Base-by-base conservation (phyloP, 2,888 invertebrate species). In the Buathra laborator region DNA sequence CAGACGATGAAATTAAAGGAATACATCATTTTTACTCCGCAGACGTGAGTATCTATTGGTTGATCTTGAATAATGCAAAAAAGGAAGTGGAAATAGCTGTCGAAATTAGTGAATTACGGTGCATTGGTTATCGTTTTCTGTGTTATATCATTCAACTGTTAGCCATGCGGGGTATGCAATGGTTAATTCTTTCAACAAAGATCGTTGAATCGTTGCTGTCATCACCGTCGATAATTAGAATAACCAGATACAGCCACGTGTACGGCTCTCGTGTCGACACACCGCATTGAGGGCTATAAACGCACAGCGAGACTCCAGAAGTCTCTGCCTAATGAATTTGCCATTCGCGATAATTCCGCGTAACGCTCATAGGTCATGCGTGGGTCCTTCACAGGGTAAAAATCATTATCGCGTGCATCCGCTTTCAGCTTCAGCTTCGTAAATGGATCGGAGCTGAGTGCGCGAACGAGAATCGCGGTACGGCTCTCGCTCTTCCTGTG, bases 321-420 rank as follows among this genome's bases (percentile, higher is more conserved):
- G 12, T 56, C 37, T 37, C 37, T 2, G 71, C 37, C 51, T 66
- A 29, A 85, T 82, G 75, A 71, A 83, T 83, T 82, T 77, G 85
- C 77, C 81, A 85, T 76, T 86, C 76, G 81, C 67, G n/a, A 48
- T 72, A 75, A 72, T 77, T 85, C 74, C 66, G 51, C 14, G 44
- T 75, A 59, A 71, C 75, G 85, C 86, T 80, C 85, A 29, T 62
- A 83, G 88, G 85, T 89, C 87, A 48, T 80, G 89, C 88, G 87
- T 88, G 86, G 86, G 86, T 84, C 83, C 86, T 87, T 78, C 84
- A 81, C 87, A 7, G 5, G 37, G 37, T 1, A 12, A 68, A 68
- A 72, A 64, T 82, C 66, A 79, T 85, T 85, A 86, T 87, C 85
- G 81, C 83, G 64, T 56, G 68, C 53, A 79, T 86, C 85, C 83